A percentile compares a stretch with the other conserved stretches of the same genome.
Conservation (phyloP, 2,797 vertebrate genomes). For the Esox lucius region DNA sequence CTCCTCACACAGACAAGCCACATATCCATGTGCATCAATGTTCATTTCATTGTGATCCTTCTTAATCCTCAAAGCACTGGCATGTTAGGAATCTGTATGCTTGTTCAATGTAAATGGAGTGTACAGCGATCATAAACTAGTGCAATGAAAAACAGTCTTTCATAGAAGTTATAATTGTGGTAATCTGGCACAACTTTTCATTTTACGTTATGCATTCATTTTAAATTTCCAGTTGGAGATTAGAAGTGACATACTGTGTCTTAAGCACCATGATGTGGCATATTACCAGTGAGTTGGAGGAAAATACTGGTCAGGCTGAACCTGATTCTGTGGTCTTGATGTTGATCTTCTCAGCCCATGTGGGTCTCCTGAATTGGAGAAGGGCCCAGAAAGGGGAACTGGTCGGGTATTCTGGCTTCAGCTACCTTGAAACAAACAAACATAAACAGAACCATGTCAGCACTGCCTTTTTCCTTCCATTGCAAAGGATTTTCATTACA, state of each 20-base stretch:
- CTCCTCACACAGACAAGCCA: constrained; percentile 1
- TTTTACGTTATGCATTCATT: background rate
- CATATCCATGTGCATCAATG: background rate
- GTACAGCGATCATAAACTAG: background rate
- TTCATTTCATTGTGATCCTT: background rate
- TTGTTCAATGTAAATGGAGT: background rate
- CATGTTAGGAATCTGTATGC: background rate
- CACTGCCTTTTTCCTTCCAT: background rate
- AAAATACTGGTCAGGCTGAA: background rate
- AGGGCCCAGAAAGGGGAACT: background rate
- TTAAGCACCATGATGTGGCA: background rate
- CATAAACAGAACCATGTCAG: background rate
- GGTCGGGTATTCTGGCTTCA: background rate
- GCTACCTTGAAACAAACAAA: background rate
- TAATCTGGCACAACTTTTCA: background rate
- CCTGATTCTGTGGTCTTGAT: background rate
- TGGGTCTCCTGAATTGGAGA: background rate
- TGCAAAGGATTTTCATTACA: background rate
- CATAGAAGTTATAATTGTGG: background rate
- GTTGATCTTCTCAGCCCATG: constrained; percentile 6
- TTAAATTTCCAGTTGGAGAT: background rate
- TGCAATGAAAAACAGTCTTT: background rate
- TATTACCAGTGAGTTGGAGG: background rate
- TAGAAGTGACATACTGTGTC: background rate
- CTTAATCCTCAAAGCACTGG: background rate